Evolutionary conservation across 2,113 vertebrate species (phyloP).

Genomic region (Helogale parvula): DNA sequence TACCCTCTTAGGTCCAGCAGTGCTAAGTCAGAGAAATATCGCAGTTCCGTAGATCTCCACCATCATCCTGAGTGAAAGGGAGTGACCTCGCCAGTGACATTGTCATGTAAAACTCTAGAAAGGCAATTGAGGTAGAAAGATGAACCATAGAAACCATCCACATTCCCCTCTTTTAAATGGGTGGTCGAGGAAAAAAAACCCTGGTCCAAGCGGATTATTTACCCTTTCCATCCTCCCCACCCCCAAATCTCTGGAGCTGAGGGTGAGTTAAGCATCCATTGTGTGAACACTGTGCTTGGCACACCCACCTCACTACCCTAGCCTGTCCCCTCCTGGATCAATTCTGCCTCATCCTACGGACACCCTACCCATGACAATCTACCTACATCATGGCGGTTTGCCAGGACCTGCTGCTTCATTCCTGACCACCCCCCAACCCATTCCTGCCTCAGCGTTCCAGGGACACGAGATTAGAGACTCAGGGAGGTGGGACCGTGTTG

Average conservation of each 20-base stretch:
- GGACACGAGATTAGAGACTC: neutral
- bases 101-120: neutral
- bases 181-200: neutral
- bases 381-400: neutral
- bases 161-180: neutral
- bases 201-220: neutral
- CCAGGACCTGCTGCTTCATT: neutral
- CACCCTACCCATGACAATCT: too few relatives aligned
- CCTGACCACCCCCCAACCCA: neutral
- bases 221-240: neutral
- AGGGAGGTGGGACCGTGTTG: neutral
- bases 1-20: neutral
- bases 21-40: neutral
- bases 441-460: neutral
- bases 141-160: neutral
- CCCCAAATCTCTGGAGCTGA: neutral
- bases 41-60: neutral
- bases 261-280: neutral
- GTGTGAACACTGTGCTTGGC: neutral
- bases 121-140: neutral
- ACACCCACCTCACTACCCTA: neutral
- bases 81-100: neutral
- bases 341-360: neutral
- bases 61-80: rapidly evolving
- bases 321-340: neutral